A percentile compares a stretch with the other conserved stretches of the same genome.
Evolutionary conservation across 2,797 vertebrate genomes (phyloP).

Genomic region (Nannoperca australis): DNA sequence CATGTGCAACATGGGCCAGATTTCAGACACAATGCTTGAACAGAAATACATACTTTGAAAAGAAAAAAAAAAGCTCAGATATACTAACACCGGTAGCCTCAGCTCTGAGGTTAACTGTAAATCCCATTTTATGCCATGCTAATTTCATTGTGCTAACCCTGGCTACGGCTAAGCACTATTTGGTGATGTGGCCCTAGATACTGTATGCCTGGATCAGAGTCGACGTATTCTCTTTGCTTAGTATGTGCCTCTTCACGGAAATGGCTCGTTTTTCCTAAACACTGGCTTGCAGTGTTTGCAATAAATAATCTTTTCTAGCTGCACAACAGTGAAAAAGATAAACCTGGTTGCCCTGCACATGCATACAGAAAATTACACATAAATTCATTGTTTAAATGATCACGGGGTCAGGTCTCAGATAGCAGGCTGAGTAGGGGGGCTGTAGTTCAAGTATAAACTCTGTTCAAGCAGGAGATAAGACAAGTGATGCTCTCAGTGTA

Average conservation of each 20-base stretch:
- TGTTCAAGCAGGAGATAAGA: constrained; percentile 36
- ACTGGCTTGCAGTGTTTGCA: constrained; percentile 46
- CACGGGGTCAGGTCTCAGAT: constrained; percentile 18
- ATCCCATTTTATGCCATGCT: constrained; percentile 50
- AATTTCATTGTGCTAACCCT: constrained; percentile 50
- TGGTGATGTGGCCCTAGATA: constrained; percentile 36
- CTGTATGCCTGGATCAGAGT: constrained; percentile 39
- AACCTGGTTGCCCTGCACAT: constrained; percentile 18
- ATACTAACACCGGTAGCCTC: constrained; percentile 46
- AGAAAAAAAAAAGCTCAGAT: constrained; percentile 34
- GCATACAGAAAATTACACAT: constrained; percentile 33
- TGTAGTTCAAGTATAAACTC: constrained; percentile 33
- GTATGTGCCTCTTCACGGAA: constrained; percentile 41
- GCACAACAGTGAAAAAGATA: constrained; percentile 47
- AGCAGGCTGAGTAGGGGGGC: constrained; percentile 37
- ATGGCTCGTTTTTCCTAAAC: constrained; percentile 32
- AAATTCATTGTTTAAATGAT: constrained; percentile 22
- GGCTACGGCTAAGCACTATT: constrained; percentile 56
- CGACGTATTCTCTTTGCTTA: constrained; percentile 41
- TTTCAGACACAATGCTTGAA: constrained; percentile 73
- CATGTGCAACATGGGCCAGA: constrained; percentile 79
- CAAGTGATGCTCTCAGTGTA: constrained; percentile 17
- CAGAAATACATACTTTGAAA: constrained; percentile 50
- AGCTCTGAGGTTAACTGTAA: constrained; percentile 56
- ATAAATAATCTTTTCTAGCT: constrained; percentile 52